phyloP scores from a whole-genome alignment of 30 jellyfish, hydroid and myxozoan species.

The Aurelia sp. region DNA sequence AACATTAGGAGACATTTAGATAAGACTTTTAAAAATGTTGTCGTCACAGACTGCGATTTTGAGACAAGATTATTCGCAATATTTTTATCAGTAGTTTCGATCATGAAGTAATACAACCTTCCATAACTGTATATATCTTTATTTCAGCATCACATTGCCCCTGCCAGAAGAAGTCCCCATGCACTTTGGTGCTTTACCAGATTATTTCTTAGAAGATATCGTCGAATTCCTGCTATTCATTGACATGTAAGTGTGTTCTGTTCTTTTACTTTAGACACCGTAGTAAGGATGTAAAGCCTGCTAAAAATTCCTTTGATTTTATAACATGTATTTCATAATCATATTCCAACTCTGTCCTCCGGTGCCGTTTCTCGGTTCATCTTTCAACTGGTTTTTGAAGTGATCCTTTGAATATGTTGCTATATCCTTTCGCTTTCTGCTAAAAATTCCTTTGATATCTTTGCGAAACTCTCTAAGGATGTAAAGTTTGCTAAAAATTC shows the following conservation, averaged over 20 bases:
- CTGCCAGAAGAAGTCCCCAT: constrained; percentile 76
- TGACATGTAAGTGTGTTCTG: constrained; percentile 72
- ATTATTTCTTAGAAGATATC: constrained; percentile 91
- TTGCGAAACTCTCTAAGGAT: constrained; percentile 57
- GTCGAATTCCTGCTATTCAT: constrained; percentile 85
- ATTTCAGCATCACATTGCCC: constrained; percentile 61
- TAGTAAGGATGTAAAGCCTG: no score
- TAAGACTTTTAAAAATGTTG: no score
- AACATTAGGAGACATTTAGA: no score
- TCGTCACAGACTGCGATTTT: no score
- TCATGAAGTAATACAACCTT: no score
- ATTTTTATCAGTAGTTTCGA: no score
- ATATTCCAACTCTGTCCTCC: background rate
- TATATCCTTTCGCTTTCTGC: background rate
- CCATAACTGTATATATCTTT: background rate
- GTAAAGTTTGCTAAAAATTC: background rate
- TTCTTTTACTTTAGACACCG: no score
- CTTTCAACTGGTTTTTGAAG: background rate
- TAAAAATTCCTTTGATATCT: constrained; percentile 13
- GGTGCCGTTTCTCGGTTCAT: background rate
- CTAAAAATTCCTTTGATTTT: no score
- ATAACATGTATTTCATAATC: background rate
- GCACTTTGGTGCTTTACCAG: constrained; percentile 92
- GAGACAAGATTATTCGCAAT: no score
- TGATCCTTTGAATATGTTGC: background rate